Evolutionary conservation across 2,888 invertebrate species (phyloP).

Genomic region (Scaeva pyrastri): DNA sequence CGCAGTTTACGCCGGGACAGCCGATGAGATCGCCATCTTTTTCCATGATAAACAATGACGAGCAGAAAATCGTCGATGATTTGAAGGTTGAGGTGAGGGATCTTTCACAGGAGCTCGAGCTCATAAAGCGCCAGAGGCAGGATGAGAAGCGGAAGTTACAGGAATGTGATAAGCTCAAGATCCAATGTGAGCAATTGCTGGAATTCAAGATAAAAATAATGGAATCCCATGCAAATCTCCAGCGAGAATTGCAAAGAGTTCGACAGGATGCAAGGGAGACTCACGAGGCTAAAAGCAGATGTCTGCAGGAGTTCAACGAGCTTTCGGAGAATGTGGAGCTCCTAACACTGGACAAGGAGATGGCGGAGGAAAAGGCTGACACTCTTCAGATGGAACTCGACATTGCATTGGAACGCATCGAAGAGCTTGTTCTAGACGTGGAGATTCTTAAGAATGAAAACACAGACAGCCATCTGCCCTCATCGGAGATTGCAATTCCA

Average conservation of each 20-base stretch:
- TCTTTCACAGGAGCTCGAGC: conserved; percentile 95
- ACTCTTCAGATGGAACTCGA: conserved; percentile 94
- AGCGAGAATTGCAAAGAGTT: conserved; percentile 93
- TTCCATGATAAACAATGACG: conserved; percentile 85
- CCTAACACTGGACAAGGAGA: conserved; percentile 98
- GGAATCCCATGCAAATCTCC: conserved; percentile 93
- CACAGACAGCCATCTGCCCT: conserved; percentile 84
- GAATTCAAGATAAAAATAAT: conserved; percentile 98
- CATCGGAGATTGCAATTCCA: conserved; percentile 80
- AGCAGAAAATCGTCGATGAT: conserved; percentile 88
- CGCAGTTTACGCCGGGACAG: conserved; percentile 94
- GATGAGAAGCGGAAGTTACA: conserved; percentile 96
- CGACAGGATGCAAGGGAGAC: conserved; percentile 94
- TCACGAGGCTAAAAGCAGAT: conserved; percentile 91
- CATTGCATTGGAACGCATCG: conserved; percentile 93
- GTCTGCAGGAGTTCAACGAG: conserved; percentile 96
- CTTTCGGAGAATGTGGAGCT: conserved; percentile 97
- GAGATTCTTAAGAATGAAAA: conserved; percentile 92
- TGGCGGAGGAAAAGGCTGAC: conserved; percentile 98
- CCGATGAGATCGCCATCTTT: conserved; percentile 88
- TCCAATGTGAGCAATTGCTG: conserved; percentile 95
- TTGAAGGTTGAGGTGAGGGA: conserved; percentile 91
- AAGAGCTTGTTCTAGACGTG: conserved; percentile 94
- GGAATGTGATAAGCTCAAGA: conserved; percentile 94
- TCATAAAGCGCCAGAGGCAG: conserved; percentile 91